Conservation (phyloP, 2,888 invertebrate genomes). For the Polyploca ridens region DNA sequence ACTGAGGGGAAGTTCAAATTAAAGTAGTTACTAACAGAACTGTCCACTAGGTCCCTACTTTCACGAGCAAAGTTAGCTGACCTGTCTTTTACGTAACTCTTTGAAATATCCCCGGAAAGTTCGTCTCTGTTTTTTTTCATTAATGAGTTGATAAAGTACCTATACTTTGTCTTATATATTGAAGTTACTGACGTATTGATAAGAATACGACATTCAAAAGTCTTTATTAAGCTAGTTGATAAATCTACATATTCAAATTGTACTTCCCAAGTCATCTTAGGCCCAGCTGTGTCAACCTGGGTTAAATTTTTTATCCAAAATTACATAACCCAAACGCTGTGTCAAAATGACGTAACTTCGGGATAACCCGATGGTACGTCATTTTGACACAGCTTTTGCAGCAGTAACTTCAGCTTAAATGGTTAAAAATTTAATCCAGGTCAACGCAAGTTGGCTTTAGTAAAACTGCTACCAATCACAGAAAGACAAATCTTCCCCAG, state of each 20-base stretch:
- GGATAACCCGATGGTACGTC: too few relatives aligned
- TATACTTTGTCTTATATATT: too few relatives aligned
- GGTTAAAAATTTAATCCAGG: too few relatives aligned
- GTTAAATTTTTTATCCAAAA: too few relatives aligned
- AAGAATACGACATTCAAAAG: too few relatives aligned
- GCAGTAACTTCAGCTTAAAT: too few relatives aligned
- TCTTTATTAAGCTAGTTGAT: too few relatives aligned
- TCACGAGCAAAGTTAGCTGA: conserved; percentile 15
- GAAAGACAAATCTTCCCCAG: conserved; percentile 41
- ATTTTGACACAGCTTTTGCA: too few relatives aligned
- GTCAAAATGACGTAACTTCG: neutral
- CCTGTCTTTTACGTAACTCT: conserved; percentile 15
- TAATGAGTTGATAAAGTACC: neutral
- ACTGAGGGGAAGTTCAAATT: conserved; percentile 32
- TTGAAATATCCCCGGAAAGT: conserved; percentile 7
- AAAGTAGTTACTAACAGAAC: conserved; percentile 36
- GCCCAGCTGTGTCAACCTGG: too few relatives aligned
- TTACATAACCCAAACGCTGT: neutral
- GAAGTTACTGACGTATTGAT: too few relatives aligned
- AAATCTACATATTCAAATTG: too few relatives aligned
- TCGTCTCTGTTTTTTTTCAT: neutral
- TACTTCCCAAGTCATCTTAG: too few relatives aligned
- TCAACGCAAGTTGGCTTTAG: neutral
- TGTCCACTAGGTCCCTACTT: conserved; percentile 8
- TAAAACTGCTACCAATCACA: conserved; percentile 15